These are phyloP conservation scores for Rhinolophus ferrumequinum DNA, from an alignment of 2,113 vertebrate species.

Conservation along the genomic window DNA sequence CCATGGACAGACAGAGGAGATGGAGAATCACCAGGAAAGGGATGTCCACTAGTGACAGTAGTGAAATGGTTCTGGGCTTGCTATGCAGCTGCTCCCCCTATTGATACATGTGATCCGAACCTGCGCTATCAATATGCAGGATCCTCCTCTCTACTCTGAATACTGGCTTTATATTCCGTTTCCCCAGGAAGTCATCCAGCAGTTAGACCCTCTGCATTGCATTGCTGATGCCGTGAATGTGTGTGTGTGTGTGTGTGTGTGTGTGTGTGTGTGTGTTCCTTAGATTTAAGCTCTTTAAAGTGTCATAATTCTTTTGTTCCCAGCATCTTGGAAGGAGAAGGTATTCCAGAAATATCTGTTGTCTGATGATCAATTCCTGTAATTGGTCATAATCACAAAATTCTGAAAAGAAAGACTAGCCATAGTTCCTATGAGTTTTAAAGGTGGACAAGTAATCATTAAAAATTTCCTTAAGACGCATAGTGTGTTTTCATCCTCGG, in stretches of 20 bases:
- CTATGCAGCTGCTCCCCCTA: neutral
- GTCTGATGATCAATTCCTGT: neutral
- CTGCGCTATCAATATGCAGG: fast-evolving
- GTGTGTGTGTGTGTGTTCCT: neutral
- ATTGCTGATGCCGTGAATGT: neutral
- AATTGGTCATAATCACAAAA: neutral
- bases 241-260: neutral
- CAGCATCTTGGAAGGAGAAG: neutral
- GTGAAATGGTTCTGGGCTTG: neutral
- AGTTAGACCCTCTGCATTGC: neutral
- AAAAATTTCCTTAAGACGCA: neutral
- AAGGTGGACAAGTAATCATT: neutral
- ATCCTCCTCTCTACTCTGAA: neutral
- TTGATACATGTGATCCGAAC: neutral
- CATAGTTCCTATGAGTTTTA: neutral
- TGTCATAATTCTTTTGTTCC: neutral
- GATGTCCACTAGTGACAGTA: fast-evolving
- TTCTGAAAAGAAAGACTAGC: neutral
- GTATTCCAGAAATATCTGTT: neutral
- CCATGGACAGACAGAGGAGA: neutral
- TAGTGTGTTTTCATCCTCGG: neutral
- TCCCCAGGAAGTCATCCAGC: neutral
- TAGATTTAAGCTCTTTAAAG: neutral
- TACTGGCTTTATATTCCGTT: neutral
- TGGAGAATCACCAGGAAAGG: neutral